These are phyloP conservation scores for Lemur catta DNA, from an alignment of 2,797 vertebrate genomes.

Conservation along the genomic window DNA sequence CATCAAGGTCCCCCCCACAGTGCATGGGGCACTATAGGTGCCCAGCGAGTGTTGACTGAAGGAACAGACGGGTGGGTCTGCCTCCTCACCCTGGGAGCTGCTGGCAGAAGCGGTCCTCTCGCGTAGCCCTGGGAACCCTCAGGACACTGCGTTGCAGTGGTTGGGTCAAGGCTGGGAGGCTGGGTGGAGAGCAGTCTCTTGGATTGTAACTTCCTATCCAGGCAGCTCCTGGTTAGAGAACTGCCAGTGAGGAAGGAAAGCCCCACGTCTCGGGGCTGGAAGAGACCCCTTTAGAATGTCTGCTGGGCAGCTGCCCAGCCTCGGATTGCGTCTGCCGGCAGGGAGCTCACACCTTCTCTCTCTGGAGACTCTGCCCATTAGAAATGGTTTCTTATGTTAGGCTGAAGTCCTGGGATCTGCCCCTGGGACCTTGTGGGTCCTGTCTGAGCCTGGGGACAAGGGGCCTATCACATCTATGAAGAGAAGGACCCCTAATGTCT, in stretches of 20 bases:
- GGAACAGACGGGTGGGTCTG: rapidly evolving
- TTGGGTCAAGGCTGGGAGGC: background rate
- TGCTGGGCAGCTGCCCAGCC: background rate
- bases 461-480: background rate
- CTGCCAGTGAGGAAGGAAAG: background rate
- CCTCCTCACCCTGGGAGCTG: background rate
- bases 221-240: background rate
- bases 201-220: background rate
- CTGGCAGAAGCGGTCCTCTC: background rate
- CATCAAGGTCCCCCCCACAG: background rate
- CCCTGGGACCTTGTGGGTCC: background rate
- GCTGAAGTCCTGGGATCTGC: background rate
- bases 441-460: background rate
- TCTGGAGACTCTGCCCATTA: background rate
- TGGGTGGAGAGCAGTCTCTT: no score
- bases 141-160: background rate
- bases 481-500: background rate
- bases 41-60: background rate
- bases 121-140: background rate
- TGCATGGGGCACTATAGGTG: background rate
- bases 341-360: background rate
- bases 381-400: background rate
- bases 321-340: background rate
- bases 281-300: background rate
- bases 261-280: rapidly evolving